A percentile compares a stretch with the other conserved stretches of the same genome.
phyloP scores from a whole-genome alignment of 2,797 vertebrate genomes.

The Synaphobranchus kaupii region DNA sequence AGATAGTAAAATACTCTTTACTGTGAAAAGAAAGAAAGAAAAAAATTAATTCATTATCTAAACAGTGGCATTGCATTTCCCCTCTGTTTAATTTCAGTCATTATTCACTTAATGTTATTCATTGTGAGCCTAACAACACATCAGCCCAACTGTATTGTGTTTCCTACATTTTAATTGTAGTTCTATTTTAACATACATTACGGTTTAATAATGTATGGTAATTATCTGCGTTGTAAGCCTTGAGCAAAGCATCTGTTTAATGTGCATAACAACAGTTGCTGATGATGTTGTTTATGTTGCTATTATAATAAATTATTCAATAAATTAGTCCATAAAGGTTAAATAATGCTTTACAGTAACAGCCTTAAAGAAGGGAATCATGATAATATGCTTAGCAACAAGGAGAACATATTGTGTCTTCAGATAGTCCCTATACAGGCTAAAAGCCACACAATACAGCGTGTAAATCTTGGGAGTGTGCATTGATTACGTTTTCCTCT shows the following conservation, averaged over 20 bases:
- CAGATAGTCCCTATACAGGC: background rate
- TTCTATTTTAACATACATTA: background rate
- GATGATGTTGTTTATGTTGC: background rate
- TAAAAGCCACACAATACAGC: background rate
- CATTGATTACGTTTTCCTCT: background rate
- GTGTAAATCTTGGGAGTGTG: background rate
- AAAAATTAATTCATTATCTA: background rate
- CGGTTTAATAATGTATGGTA: background rate
- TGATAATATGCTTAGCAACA: background rate
- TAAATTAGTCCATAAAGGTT: background rate
- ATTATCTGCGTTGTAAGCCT: background rate
- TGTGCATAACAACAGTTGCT: background rate
- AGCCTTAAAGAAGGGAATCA: background rate
- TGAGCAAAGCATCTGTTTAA: background rate
- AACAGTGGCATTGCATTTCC: background rate
- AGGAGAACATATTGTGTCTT: background rate
- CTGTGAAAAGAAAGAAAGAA: background rate
- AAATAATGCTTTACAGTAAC: background rate
- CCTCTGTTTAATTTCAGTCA: background rate
- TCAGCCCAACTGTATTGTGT: background rate
- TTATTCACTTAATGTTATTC: background rate
- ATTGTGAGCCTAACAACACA: background rate
- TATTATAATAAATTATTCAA: slow-evolving; percentile 5
- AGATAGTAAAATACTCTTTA: background rate
- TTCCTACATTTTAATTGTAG: background rate